Percentiles rank a stretch among this genome's conserved stretches.
These are phyloP conservation scores for Lepidocyrtoides sp. DNA, from an alignment of 2,888 invertebrate genomes.

Conservation along the genomic window DNA sequence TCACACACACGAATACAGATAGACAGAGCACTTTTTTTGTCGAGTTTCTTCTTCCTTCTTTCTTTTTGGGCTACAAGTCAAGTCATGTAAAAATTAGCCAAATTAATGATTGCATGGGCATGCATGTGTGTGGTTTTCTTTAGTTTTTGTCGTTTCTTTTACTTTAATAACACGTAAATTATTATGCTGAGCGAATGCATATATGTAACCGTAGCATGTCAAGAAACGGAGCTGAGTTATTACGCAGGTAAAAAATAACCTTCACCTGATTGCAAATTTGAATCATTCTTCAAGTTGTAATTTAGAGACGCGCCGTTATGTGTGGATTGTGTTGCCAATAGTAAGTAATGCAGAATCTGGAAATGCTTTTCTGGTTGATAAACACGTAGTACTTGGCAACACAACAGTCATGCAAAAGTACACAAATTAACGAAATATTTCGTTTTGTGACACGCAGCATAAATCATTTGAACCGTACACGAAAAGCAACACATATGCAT, in stretches of 20 bases:
- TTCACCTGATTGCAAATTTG: slow-evolving; percentile 60
- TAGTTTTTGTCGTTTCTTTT: not conserved
- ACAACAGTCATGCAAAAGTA: not conserved
- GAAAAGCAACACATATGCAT: no score
- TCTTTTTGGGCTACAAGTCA: not conserved
- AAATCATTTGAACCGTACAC: no score
- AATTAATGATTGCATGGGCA: slow-evolving; percentile 58
- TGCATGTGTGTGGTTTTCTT: slow-evolving; percentile 12
- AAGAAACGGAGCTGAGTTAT: no score
- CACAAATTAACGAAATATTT: slow-evolving; percentile 1
- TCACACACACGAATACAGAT: not conserved
- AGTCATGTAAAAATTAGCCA: slow-evolving; percentile 11
- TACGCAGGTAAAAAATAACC: no score
- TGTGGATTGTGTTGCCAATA: no score
- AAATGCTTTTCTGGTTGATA: slow-evolving; percentile 24
- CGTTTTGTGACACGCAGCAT: no score
- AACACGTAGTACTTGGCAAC: not conserved
- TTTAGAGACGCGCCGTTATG: not conserved
- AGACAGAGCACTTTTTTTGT: not conserved
- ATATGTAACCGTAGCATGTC: not conserved
- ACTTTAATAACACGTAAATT: not conserved
- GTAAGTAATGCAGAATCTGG: slow-evolving; percentile 27
- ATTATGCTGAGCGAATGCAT: not conserved
- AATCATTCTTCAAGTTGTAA: not conserved
- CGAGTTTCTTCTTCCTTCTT: not conserved